Evolutionary conservation across 2,113 vertebrate genomes (phyloP).

Genomic region (Oenanthe melanoleuca): DNA sequence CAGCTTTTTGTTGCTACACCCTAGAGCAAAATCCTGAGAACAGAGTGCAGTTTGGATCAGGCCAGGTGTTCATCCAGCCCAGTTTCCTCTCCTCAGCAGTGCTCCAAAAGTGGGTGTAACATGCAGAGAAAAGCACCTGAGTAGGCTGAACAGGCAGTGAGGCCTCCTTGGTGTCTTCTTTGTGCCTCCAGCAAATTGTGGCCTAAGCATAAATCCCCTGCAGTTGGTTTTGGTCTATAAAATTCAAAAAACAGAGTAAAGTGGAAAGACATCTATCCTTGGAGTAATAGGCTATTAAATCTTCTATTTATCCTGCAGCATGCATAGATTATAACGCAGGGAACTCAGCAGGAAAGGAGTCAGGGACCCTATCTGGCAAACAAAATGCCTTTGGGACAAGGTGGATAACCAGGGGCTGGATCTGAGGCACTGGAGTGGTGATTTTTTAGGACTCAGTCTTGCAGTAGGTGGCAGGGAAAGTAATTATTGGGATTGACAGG

Average conservation of each 20-base stretch:
- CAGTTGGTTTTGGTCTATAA: background rate
- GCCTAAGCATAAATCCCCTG: background rate
- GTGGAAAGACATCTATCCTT: background rate
- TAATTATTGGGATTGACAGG: background rate
- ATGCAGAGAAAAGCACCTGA: background rate
- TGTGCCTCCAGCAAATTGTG: background rate
- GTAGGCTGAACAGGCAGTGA: background rate
- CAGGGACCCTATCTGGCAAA: background rate
- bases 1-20: background rate
- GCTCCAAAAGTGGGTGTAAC: background rate
- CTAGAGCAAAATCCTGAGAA: background rate
- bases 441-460: background rate
- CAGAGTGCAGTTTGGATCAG: background rate
- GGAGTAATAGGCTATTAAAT: background rate
- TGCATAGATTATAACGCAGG: background rate
- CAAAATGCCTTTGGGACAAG: background rate
- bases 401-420: background rate
- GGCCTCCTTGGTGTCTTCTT: background rate
- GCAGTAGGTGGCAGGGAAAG: background rate
- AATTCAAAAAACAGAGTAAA: background rate
- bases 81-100: background rate
- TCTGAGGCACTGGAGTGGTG: background rate
- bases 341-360: background rate
- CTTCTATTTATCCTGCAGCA: background rate
- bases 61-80: background rate